Evolutionary conservation across 2,888 invertebrate genomes (phyloP).

Genomic region (Ischnus inquisitorius): DNA sequence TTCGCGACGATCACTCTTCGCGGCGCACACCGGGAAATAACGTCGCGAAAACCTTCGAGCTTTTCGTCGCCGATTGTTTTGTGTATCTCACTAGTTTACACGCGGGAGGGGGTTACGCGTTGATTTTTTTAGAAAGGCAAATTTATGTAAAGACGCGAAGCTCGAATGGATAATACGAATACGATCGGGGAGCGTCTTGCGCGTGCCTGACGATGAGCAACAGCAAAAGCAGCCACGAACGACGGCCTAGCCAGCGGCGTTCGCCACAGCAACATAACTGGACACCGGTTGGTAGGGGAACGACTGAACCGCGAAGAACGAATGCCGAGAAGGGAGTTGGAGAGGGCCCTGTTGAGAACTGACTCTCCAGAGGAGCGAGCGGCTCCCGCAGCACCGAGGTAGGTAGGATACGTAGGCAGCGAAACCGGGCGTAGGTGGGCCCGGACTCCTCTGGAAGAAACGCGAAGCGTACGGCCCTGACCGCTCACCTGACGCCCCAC

Average conservation of each 20-base stretch:
- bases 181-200: slow-evolving; percentile 18
- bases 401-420: slow-evolving; percentile 53
- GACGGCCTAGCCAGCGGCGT: slow-evolving; percentile 72
- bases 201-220: slow-evolving; percentile 41
- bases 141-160: slow-evolving; percentile 8
- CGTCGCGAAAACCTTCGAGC: slow-evolving; percentile 41
- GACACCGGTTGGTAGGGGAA: slow-evolving; percentile 84
- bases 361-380: slow-evolving; percentile 39
- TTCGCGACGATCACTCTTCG: slow-evolving; percentile 21
- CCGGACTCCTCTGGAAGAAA: slow-evolving; percentile 36
- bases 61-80: slow-evolving; percentile 21
- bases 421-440: slow-evolving; percentile 67
- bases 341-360: slow-evolving; percentile 66
- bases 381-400: slow-evolving; percentile 11
- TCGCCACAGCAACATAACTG: slow-evolving; percentile 84
- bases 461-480: slow-evolving; percentile 62
- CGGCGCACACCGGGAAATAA: slow-evolving; percentile 32
- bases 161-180: slow-evolving; percentile 31
- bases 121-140: background rate
- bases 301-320: slow-evolving; percentile 79
- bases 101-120: background rate
- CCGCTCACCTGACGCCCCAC: slow-evolving; percentile 64
- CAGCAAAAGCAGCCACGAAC: slow-evolving; percentile 69
- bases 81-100: background rate
- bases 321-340: slow-evolving; percentile 67